Base-by-base conservation (phyloP, 2,797 vertebrate genomes). In the Melanotaenia nigrans region DNA sequence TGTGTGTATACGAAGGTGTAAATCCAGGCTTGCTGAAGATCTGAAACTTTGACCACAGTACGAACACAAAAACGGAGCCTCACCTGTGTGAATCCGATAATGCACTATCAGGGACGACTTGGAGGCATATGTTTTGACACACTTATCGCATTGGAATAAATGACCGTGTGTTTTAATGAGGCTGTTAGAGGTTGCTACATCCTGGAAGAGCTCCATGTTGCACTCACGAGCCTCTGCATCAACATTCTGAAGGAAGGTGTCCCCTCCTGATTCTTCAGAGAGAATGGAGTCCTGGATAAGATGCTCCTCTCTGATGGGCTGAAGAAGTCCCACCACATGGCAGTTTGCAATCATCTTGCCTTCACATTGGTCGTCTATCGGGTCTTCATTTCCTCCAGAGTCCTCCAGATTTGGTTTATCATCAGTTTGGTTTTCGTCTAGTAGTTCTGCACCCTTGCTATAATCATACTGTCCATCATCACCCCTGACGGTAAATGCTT, bases 11-110 rank as follows among this genome's bases (percentile, higher is more conserved):
- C 71, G 72, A 5, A 72, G 12, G 12, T 86, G 86, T 3, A 36
- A 6, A 4, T 40, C 20, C 0, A 82, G 71, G 49, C 4, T 30
- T 8, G 33, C 13, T 2, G 63, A 68, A n/a, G 69, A 47, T 57
- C 63, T 71, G 67, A 85, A 85, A 14, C 73, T 65, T 1, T 61
- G 67, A 14, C 83, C 83, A 2, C 83, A 85, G 47, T 72, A 36
- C 0, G 79, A 69, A 53, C 83, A 85, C 32, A 85, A 25, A 57
- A 63, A 75, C 0, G 79, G 79, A 28, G 40, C 61, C 71, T 79
- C 67, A 0, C 79, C 79, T 1, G 79, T 85, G 77, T 85, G 83
- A 33, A 60, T 75, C 28, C 61, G 71, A 14, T 47, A 54, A 58
- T 85, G 83, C 38, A 79, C 57, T 0, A 32, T 65, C 54, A 85